Percentiles rank a stretch among this genome's conserved stretches.
Conservation (phyloP, 2,888 invertebrate genomes). For the Galeruca laticollis region DNA sequence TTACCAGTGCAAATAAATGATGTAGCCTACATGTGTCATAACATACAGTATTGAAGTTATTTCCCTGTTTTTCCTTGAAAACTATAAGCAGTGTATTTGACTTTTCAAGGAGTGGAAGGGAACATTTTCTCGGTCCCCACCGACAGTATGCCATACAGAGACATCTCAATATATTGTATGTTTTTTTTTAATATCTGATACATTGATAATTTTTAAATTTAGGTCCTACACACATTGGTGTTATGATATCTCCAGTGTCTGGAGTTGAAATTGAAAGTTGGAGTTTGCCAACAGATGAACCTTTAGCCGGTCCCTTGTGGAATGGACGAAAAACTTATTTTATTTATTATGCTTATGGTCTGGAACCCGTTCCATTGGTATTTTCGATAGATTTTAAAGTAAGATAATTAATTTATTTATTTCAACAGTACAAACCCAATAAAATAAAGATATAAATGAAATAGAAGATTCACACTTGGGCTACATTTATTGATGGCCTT, state of each 20-base stretch:
- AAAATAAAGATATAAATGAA: too few relatives aligned
- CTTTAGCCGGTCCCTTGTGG: slow-evolving; percentile 70
- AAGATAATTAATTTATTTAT: slow-evolving; percentile 46
- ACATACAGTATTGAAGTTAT: too few relatives aligned
- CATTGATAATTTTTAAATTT: slow-evolving; percentile 44
- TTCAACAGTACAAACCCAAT: neutral
- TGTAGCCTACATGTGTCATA: too few relatives aligned
- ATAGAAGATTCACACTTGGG: too few relatives aligned
- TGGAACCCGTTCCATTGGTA: slow-evolving; percentile 70
- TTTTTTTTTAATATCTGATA: too few relatives aligned
- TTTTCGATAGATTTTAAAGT: slow-evolving; percentile 75
- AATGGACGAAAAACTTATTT: slow-evolving; percentile 75
- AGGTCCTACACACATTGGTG: slow-evolving; percentile 78
- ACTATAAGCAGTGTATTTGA: too few relatives aligned
- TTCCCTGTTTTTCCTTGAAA: too few relatives aligned
- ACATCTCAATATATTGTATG: neutral
- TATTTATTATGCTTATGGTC: slow-evolving; percentile 76
- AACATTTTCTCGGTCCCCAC: too few relatives aligned
- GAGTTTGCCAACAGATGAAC: slow-evolving; percentile 71
- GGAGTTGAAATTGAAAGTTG: slow-evolving; percentile 71
- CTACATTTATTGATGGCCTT: too few relatives aligned
- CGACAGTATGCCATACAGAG: too few relatives aligned
- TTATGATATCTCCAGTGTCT: slow-evolving; percentile 73
- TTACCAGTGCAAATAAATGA: too few relatives aligned
- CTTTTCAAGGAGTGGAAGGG: too few relatives aligned